phyloP scores from a whole-genome alignment of 2,888 invertebrate species.

The Cephalotes varians region DNA sequence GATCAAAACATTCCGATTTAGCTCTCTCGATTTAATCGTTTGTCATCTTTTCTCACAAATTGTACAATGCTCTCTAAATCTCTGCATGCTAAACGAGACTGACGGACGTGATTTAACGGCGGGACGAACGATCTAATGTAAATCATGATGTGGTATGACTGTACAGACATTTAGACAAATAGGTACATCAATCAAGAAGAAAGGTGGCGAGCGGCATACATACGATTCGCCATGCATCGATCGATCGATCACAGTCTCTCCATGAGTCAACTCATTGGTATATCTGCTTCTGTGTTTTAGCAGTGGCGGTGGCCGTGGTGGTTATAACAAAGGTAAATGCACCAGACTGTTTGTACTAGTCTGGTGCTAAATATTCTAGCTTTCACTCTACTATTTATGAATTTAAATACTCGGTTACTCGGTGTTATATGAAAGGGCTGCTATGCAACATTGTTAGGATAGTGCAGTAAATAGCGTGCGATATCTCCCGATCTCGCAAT shows the following conservation, averaged over 20 bases:
- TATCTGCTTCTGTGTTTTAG: slow-evolving; percentile 95
- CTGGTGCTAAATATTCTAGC: slow-evolving; percentile 90
- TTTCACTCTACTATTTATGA: slow-evolving; percentile 86
- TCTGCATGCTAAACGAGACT: slow-evolving; percentile 72
- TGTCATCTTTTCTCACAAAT: slow-evolving; percentile 41
- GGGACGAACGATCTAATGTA: slow-evolving; percentile 48
- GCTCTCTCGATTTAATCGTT: background rate
- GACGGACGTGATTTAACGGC: slow-evolving; percentile 67
- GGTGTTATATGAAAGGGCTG: slow-evolving; percentile 85
- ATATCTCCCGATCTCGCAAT: slow-evolving; percentile 35
- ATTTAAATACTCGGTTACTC: slow-evolving; percentile 84
- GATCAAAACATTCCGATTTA: slow-evolving; percentile 6
- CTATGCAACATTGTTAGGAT: slow-evolving; percentile 75
- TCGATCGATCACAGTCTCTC: slow-evolving; percentile 85
- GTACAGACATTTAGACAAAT: slow-evolving; percentile 87
- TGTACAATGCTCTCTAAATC: slow-evolving; percentile 46
- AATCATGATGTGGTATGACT: slow-evolving; percentile 76
- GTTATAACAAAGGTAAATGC: slow-evolving; percentile 98
- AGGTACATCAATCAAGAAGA: slow-evolving; percentile 87
- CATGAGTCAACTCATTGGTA: slow-evolving; percentile 91
- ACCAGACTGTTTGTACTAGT: slow-evolving; percentile 90
- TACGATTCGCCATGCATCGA: slow-evolving; percentile 87
- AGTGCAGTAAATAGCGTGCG: slow-evolving; percentile 6
- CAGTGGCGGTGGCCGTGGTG: slow-evolving; percentile 97
- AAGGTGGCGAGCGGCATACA: slow-evolving; percentile 87